Base-by-base conservation (phyloP, 2,888 invertebrate genomes). In the Alcis repandata region DNA sequence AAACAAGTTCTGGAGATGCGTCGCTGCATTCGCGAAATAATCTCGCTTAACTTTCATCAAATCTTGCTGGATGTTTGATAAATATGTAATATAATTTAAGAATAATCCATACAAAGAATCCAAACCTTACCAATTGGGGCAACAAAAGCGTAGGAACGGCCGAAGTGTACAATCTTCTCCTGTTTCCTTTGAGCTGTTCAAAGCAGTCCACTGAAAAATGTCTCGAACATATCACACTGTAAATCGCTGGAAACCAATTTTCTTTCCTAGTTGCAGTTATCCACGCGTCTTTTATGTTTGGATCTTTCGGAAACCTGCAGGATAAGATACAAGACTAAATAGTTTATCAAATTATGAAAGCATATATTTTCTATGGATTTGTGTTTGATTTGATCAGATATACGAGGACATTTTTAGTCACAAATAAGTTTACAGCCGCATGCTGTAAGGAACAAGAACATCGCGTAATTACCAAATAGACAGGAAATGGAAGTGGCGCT, bases 151-250 rank as follows among this genome's bases (percentile, higher is more conserved):
- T n/a, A 7, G 46, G 72, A 4, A 70, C 32, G 3, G 69, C 65
- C 1, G 57, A 43, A 33, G 45, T 13, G 62, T 49, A 10, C 63
- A 60, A 33, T n/a, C 58, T 43, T 33, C 73, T 49, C 20, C 67
- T 32, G 49, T 64, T 64, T n/a, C 22, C 46, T 40, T 73, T 73
- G 33, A 59, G 58, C 9, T 11, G 19, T 15, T 54, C 33, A 33
- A 71, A 71, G 58, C 64, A 60, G 43, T 73, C 71, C 8, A 62
- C 58, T 7, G 61, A 57, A 52, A 74, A 74, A 56, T 73, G 75
- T 17, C 64, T 59, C 36, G 75, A 75, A 27, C 75, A 75, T 43
- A 75, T 63, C 1, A 70, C 68, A 49, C 69, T 70, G 38, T 67
- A 48, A 8, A 59, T 36, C 11, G 56, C 48, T 2, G 73, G 73